Percentiles rank a stretch among this genome's conserved stretches.
These are phyloP conservation scores for Acrocephalus scirpaceus DNA, from an alignment of 2,797 vertebrate genomes.

Conservation along the genomic window DNA sequence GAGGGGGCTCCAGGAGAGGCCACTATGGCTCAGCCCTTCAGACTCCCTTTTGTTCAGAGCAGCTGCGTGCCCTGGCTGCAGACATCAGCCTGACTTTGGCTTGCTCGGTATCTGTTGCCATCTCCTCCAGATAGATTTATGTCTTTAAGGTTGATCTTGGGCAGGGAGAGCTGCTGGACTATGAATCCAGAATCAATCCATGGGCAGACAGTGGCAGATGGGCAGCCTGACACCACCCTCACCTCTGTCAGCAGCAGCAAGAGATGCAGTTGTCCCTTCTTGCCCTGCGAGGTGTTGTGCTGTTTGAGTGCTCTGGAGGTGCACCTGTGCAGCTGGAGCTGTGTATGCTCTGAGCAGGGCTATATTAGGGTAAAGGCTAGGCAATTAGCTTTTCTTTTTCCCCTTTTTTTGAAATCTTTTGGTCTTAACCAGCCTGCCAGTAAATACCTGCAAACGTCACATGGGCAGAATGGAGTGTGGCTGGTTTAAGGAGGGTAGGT, in stretches of 20 bases:
- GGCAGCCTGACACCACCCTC: not conserved
- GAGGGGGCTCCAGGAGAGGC: not conserved
- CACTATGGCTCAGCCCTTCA: rapidly evolving
- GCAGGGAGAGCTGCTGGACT: not conserved
- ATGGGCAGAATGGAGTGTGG: not conserved
- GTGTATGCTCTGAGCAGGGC: not conserved
- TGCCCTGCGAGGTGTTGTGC: not conserved
- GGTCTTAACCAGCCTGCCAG: not conserved
- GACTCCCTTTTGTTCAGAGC: not conserved
- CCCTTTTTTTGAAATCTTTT: not conserved
- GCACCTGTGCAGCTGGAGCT: not conserved
- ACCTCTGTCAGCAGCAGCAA: not conserved
- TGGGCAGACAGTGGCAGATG: rapidly evolving
- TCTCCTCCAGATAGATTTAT: not conserved
- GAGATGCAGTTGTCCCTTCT: not conserved
- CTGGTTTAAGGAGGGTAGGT: not conserved
- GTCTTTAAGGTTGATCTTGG: not conserved
- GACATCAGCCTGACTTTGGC: not conserved
- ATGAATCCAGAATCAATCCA: not conserved
- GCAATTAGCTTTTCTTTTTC: not conserved
- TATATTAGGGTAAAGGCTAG: not conserved
- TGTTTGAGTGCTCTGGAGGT: not conserved
- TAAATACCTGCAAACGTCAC: not conserved
- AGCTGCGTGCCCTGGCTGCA: not conserved
- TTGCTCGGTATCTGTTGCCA: not conserved